Percentiles rank a stretch among this genome's conserved stretches.
Evolutionary conservation across 1,140 invertebrate genomes (phyloP).

Genomic region (Gryllus bimaculatus): DNA sequence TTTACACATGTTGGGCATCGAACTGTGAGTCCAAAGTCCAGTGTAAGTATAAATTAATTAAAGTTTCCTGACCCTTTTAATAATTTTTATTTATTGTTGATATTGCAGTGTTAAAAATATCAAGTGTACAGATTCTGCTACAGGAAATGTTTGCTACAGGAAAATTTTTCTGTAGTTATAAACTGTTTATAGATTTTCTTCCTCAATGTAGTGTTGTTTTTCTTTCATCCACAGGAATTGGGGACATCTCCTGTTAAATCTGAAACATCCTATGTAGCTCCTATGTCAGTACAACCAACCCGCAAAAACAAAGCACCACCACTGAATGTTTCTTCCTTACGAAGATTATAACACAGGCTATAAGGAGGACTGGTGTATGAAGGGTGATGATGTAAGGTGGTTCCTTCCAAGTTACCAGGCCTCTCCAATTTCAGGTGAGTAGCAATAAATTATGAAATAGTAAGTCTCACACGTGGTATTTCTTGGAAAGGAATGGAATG

Average conservation of each 20-base stretch:
- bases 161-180: conserved; percentile 6
- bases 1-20: no score
- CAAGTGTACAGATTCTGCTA: conserved; percentile 15
- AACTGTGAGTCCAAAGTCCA: no score
- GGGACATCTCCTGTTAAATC: conserved; percentile 47
- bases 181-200: conserved; percentile 10
- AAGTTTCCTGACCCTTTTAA: background rate
- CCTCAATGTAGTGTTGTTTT: background rate
- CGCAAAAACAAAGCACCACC: conserved; percentile 56
- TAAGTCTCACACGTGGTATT: no score
- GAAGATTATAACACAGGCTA: conserved; percentile 32
- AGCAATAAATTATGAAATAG: no score
- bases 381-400: background rate
- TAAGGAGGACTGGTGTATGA: background rate
- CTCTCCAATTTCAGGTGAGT: no score
- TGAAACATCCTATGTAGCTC: conserved; percentile 51
- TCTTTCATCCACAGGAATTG: conserved; percentile 41
- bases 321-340: conserved; percentile 45
- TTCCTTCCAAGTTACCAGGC: background rate
- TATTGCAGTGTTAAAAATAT: conserved; percentile 14
- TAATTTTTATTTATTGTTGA: conserved; percentile 26
- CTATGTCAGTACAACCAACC: conserved; percentile 69
- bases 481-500: no score
- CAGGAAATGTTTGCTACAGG: no score
- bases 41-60: background rate